phyloP scores from a whole-genome alignment of 1,140 invertebrate species.

The Wasmannia auropunctata region DNA sequence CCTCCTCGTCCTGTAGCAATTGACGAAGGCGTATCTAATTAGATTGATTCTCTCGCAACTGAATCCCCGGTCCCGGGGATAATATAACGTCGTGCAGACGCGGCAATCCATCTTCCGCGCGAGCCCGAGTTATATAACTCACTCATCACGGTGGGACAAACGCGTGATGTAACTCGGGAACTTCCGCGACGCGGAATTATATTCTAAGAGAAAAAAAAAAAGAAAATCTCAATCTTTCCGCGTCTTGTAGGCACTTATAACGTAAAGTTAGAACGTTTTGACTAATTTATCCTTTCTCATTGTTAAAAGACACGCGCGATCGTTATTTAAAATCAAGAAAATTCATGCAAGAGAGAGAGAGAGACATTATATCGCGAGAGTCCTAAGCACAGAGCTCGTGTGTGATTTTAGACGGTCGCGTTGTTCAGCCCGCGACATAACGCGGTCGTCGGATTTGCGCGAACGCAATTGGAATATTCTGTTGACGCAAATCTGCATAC shows the following conservation, averaged over 20 bases:
- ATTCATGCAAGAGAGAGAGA: background rate
- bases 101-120: conserved; percentile 57
- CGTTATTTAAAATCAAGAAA: background rate
- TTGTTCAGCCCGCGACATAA: too few species aligned
- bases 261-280: background rate
- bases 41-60: conserved; percentile 57
- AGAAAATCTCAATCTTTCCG: too few species aligned
- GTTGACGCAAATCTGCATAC: conserved; percentile 39
- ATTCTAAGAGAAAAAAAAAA: background rate
- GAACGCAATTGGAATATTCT: conserved; percentile 16
- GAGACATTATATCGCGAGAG: background rate
- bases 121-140: conserved; percentile 28
- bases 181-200: background rate
- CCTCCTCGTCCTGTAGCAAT: background rate
- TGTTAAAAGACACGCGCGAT: background rate
- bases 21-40: conserved; percentile 65
- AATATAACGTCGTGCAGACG: conserved; percentile 36
- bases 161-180: background rate
- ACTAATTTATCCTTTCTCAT: background rate
- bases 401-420: conserved; percentile 36
- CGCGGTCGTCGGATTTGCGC: too few species aligned
- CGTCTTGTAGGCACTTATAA: background rate
- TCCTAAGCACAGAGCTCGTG: background rate
- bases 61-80: conserved; percentile 53
- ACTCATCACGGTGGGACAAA: background rate